Evolutionary conservation across 2,888 invertebrate genomes (phyloP).

Genomic region (Eretmocerus hayati): DNA sequence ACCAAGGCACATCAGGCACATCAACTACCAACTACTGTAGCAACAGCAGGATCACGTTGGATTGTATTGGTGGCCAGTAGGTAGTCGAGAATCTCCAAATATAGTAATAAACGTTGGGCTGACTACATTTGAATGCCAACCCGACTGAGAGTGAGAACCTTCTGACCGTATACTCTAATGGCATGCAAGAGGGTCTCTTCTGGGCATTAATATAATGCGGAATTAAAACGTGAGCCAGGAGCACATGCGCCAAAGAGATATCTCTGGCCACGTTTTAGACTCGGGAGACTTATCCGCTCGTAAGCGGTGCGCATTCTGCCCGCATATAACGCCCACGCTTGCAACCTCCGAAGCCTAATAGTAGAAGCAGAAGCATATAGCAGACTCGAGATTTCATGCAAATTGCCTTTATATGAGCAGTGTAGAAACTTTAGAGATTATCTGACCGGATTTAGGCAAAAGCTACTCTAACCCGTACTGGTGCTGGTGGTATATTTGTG

Average conservation of each 20-base stretch:
- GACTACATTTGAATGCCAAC: conserved; percentile 9
- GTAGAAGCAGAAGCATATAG: not conserved
- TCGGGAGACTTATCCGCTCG: conserved; percentile 18
- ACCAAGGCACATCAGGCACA: no score
- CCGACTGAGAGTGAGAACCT: conserved; percentile 6
- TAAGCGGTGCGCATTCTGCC: conserved; percentile 16
- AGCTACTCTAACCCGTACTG: no score
- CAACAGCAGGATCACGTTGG: no score
- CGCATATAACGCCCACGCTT: no score
- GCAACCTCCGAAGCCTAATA: no score
- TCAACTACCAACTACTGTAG: no score
- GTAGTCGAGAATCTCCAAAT: no score
- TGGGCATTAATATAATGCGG: conserved; percentile 24
- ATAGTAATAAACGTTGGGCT: no score
- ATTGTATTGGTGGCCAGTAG: no score
- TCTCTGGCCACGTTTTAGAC: conserved; percentile 4
- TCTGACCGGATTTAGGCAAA: not conserved
- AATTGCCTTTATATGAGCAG: conserved; percentile 17
- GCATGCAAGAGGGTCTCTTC: no score
- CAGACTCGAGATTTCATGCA: conserved; percentile 18
- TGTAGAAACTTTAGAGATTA: not conserved
- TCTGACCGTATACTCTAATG: not conserved
- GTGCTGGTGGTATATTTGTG: no score
- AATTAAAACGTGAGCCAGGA: conserved; percentile 24
- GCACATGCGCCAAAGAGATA: no score